phyloP scores from a whole-genome alignment of 2,797 vertebrate species.

The Miichthys miiuy region DNA sequence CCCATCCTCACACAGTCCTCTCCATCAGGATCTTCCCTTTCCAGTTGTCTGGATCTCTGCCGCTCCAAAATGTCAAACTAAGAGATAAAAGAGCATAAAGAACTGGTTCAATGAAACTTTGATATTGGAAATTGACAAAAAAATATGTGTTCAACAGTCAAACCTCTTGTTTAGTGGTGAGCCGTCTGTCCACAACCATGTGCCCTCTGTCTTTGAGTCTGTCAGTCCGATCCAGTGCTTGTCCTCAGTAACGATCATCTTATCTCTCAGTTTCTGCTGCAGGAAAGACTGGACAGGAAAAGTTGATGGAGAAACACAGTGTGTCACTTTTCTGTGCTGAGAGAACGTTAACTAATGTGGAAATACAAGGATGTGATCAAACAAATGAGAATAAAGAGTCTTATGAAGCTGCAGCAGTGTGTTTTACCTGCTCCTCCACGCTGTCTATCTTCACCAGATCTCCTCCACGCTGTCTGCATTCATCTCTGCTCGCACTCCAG shows the following conservation, averaged over 20 bases:
- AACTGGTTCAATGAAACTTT: background rate
- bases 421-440: slow-evolving; percentile 62
- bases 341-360: background rate
- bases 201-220: slow-evolving; percentile 30
- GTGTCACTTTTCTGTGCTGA: background rate
- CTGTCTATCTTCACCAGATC: slow-evolving; percentile 70
- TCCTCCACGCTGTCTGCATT: fast-evolving
- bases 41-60: background rate
- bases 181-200: slow-evolving; percentile 68
- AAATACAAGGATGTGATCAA: background rate
- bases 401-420: slow-evolving; percentile 12
- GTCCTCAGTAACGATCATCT: fast-evolving
- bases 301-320: background rate
- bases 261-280: background rate
- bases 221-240: slow-evolving; percentile 37
- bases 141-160: background rate
- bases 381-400: background rate
- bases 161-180: slow-evolving; percentile 16
- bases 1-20: slow-evolving; percentile 14
- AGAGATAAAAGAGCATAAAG: background rate
- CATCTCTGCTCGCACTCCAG: background rate
- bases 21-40: fast-evolving
- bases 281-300: background rate
- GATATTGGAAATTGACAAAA: background rate
- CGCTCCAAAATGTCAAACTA: background rate